Evolutionary conservation across 2,888 invertebrate species (phyloP).

Genomic region (Zonitis immaculata): DNA sequence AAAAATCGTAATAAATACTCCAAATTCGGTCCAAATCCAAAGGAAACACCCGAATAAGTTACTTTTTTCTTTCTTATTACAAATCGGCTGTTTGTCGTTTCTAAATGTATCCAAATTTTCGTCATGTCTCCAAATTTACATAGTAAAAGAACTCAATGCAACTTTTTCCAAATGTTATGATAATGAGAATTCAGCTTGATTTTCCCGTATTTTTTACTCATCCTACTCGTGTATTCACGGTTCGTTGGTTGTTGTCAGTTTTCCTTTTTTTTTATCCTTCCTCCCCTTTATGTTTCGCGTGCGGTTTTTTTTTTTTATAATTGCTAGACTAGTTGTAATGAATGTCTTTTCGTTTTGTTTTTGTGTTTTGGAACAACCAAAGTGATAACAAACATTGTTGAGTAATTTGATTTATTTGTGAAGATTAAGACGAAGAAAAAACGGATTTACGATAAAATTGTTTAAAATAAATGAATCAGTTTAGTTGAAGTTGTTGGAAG

Average conservation of each 20-base stretch:
- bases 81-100: background rate
- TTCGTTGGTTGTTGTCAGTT: background rate
- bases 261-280: background rate
- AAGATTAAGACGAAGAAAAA: background rate
- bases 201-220: background rate
- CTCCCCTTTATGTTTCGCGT: background rate
- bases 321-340: background rate
- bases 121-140: background rate
- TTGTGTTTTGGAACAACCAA: too few species aligned
- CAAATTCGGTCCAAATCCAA: too few species aligned
- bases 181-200: background rate
- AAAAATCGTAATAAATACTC: too few species aligned
- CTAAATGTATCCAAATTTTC: background rate
- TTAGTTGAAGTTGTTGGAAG: background rate
- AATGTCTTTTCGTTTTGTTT: too few species aligned
- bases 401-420: background rate
- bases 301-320: background rate
- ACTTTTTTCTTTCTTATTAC: background rate
- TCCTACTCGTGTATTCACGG: background rate
- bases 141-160: background rate
- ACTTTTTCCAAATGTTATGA: background rate
- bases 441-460: background rate
- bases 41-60: background rate
- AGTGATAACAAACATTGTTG: background rate
- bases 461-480: background rate